Conservation (phyloP, 2,888 invertebrate genomes). For the Alloscopus bannaensis region DNA sequence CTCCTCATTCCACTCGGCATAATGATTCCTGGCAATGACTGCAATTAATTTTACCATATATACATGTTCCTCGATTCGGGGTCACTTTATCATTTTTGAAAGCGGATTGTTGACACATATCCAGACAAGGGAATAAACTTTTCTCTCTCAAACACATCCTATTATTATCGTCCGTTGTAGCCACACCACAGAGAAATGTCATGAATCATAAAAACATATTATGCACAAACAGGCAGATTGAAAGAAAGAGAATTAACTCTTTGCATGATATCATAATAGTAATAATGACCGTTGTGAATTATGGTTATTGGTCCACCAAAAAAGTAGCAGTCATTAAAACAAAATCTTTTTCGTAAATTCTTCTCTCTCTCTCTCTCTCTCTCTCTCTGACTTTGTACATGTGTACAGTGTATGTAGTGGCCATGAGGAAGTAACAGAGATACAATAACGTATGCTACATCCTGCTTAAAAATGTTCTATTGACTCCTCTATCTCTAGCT, state of each 20-base stretch:
- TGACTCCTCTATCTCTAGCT: too few species aligned
- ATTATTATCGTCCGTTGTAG: too few species aligned
- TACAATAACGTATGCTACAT: too few species aligned
- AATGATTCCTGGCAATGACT: too few species aligned
- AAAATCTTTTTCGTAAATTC: slow-evolving; percentile 29
- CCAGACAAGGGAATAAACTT: background rate
- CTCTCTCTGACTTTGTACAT: too few species aligned
- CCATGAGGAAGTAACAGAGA: slow-evolving; percentile 57
- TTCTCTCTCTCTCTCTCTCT: too few species aligned
- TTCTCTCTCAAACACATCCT: background rate
- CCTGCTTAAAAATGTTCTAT: too few species aligned
- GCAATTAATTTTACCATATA: background rate
- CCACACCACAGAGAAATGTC: slow-evolving; percentile 14
- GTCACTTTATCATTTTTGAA: slow-evolving; percentile 21
- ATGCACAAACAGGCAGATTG: too few species aligned
- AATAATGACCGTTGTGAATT: slow-evolving; percentile 41
- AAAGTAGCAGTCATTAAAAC: slow-evolving; percentile 55
- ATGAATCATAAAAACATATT: slow-evolving; percentile 20
- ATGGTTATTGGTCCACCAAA: slow-evolving; percentile 58
- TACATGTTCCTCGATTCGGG: slow-evolving; percentile 10
- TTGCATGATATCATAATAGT: slow-evolving; percentile 25
- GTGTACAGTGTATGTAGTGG: too few species aligned
- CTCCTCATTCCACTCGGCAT: too few species aligned
- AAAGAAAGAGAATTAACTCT: slow-evolving; percentile 17
- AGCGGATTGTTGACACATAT: slow-evolving; percentile 21